Evolutionary conservation across 2,888 invertebrate genomes (phyloP), one percentile per base, ranked within the genome.

Genomic region (Lordiphosa fenestrarum): DNA sequence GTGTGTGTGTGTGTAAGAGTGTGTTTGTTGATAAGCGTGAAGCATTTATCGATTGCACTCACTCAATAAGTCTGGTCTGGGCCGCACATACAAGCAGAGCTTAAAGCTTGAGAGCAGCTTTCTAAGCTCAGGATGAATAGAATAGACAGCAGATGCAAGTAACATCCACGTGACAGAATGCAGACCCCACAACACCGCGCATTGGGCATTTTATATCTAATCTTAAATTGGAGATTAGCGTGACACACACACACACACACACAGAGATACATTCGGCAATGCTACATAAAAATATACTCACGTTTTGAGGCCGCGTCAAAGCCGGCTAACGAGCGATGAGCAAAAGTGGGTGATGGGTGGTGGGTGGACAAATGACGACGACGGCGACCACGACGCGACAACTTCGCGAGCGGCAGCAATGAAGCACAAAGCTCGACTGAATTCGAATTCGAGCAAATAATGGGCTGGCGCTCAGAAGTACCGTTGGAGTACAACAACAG

Each of bases 201-300:
- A 38, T 38, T 49, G 33, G 74, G 68, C 70, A 69, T 66, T 71
- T 81, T 80, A 86, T 88, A 88, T 88, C 88, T 88, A 84, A 88
- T 88, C 88, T 87, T 59, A 66, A 86, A 82, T 77, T 80, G 69
- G 68, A 86, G 87, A 88, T 88, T 88, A 87, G 78, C 61, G 58
- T 69, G 49, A 55, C 57, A 51, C 59, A 63, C 58, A 53, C 56
- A 54, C 48, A 47, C 44, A 46, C 47, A 47, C 35, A 51, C 48
- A 49, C 9, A 40, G 23, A 38, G 12, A 9, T 9, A 57, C 9
- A 36, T 6, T 35, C 21, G 25, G 30, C 4, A 21, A 6, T 13
- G 13, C 25, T 7, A 19, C 30, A 23, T 37, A 6, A 47, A 47
- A 1, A 42, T 39, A 62, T 81, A 84, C 84, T 77, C 77, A 77